These are phyloP conservation scores for Distichodus sexfasciatus DNA, from an alignment of 2,797 vertebrate genomes.

Conservation along the genomic window DNA sequence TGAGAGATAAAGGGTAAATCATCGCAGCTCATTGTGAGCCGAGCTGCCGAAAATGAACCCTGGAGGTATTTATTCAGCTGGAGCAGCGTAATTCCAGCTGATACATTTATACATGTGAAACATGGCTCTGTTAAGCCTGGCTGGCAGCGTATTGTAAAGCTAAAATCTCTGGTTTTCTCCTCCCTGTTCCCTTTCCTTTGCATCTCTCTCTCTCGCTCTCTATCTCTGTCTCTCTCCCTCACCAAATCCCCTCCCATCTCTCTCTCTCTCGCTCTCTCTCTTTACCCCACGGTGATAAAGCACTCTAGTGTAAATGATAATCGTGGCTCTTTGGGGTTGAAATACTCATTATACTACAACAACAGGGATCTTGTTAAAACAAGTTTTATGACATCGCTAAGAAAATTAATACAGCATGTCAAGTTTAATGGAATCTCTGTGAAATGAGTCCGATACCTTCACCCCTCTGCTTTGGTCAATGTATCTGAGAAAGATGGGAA, in stretches of 20 bases:
- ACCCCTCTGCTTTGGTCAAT: slow-evolving; percentile 6
- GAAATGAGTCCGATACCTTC: background rate
- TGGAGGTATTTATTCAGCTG: slow-evolving; percentile 51
- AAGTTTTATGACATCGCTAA: slow-evolving; percentile 52
- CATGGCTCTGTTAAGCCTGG: slow-evolving; percentile 47
- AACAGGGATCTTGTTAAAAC: slow-evolving; percentile 56
- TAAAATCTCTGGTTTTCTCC: slow-evolving; percentile 10
- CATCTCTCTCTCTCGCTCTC: slow-evolving; percentile 34
- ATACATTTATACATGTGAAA: slow-evolving; percentile 43
- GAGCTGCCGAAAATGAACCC: slow-evolving; percentile 43
- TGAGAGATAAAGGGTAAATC: slow-evolving; percentile 25
- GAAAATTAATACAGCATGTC: slow-evolving; percentile 56
- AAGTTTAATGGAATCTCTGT: slow-evolving; percentile 34
- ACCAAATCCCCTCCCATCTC: slow-evolving; percentile 41
- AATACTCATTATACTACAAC: slow-evolving; percentile 69
- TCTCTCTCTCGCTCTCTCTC: slow-evolving; percentile 10
- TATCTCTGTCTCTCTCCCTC: slow-evolving; percentile 23
- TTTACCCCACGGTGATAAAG: slow-evolving; percentile 53
- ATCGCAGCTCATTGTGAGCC: slow-evolving; percentile 37
- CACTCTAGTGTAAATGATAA: slow-evolving; percentile 59
- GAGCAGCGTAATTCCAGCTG: slow-evolving; percentile 49
- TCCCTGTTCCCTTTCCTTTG: background rate
- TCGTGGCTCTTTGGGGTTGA: slow-evolving; percentile 62
- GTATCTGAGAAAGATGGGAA: background rate
- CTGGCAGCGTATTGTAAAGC: slow-evolving; percentile 35